Conservation (phyloP, 2,113 vertebrate species). For the Nicator chloris region DNA sequence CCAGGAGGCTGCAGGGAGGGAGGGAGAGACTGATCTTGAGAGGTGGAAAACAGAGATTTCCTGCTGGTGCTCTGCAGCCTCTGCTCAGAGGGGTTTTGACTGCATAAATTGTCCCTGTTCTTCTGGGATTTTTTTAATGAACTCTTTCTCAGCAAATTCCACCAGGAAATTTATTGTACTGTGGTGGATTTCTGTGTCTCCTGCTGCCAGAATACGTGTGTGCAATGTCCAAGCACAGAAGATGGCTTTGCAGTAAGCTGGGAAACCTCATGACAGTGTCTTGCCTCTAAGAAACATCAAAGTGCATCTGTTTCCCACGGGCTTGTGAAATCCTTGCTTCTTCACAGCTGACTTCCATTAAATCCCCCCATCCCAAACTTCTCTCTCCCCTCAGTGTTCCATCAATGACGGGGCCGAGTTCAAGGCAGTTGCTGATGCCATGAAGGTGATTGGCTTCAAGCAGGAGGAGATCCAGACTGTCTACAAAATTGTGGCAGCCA, state of each 20-base stretch:
- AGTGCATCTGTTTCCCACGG: not conserved
- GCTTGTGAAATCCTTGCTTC: not conserved
- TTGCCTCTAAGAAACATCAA: not conserved
- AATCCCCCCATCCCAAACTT: not conserved
- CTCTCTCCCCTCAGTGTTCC: constrained; percentile 75
- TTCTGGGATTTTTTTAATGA: not conserved
- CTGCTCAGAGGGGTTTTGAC: not conserved
- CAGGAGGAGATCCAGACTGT: constrained; percentile 92
- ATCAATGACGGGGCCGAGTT: constrained; percentile 90
- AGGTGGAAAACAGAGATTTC: not conserved
- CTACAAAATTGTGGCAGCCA: constrained; percentile 92
- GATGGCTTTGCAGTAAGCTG: not conserved
- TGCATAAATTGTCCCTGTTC: not conserved
- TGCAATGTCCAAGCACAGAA: fast-evolving
- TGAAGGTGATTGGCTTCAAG: constrained; percentile 97
- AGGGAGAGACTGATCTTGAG: not conserved
- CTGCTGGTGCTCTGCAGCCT: not conserved
- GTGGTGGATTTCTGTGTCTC: not conserved
- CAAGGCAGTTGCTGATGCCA: constrained; percentile 92
- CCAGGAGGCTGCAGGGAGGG: not conserved
- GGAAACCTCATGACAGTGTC: not conserved
- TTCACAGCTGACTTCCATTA: not conserved
- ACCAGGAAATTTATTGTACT: not conserved
- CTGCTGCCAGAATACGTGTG: not conserved
- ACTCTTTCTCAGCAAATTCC: not conserved